phyloP scores from a whole-genome alignment of 2,888 invertebrate genomes.

The Drosophila barbarae region DNA sequence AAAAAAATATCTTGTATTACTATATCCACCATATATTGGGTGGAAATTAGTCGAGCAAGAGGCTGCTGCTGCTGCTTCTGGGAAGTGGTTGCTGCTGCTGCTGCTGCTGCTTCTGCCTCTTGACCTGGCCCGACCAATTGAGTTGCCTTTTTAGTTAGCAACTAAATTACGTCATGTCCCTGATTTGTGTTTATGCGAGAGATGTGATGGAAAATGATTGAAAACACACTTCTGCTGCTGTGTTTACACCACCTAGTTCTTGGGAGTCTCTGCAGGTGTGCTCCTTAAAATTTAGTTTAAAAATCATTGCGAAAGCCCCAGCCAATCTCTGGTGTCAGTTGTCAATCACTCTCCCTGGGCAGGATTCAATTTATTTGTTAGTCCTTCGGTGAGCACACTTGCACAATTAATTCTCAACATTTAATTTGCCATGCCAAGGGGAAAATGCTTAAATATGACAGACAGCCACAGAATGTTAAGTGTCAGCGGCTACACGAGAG shows the following conservation, averaged over 20 bases:
- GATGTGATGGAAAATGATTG: conserved; percentile 8
- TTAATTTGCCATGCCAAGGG: conserved; percentile 61
- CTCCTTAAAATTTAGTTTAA: neutral
- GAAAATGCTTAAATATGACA: conserved; percentile 43
- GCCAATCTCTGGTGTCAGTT: conserved; percentile 17
- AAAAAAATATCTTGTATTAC: neutral
- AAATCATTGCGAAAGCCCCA: conserved; percentile 2
- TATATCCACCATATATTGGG: neutral
- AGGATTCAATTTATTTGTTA: neutral
- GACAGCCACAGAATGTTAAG: conserved; percentile 69
- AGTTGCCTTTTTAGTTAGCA: conserved; percentile 41
- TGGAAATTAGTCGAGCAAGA: conserved; percentile 8
- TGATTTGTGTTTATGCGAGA: conserved; percentile 51
- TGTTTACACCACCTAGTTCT: conserved; percentile 11
- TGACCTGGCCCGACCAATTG: conserved; percentile 15
- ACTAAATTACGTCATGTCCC: conserved; percentile 48
- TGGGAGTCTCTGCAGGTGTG: conserved; percentile 15
- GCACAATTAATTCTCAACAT: conserved; percentile 37
- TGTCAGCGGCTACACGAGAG: conserved; percentile 64
- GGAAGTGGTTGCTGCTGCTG: conserved; percentile 31
- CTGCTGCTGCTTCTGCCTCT: conserved; percentile 15
- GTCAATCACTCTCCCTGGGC: conserved; percentile 17
- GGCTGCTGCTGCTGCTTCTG: conserved; percentile 11
- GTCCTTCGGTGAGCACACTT: conserved; percentile 37
- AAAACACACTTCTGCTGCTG: conserved; percentile 6